Conservation (phyloP, 2,113 vertebrate species). For the Laticauda colubrina region DNA sequence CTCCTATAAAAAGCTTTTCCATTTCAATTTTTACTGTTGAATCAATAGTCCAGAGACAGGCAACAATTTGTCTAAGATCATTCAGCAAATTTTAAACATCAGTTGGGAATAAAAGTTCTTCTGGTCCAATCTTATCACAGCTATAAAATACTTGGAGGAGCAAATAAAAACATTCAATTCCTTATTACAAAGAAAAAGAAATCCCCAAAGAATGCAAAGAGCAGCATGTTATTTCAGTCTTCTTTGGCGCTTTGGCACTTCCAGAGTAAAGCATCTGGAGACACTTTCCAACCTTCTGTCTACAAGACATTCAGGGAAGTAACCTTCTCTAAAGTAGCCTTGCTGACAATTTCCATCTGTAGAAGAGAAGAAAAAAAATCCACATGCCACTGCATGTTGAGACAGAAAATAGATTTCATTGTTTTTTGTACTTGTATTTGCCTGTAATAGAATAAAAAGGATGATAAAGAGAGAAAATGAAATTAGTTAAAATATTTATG, state of each 20-base stretch:
- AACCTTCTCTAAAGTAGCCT: neutral
- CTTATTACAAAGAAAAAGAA: neutral
- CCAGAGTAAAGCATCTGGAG: neutral
- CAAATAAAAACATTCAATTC: neutral
- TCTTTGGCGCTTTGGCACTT: neutral
- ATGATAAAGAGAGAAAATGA: constrained; percentile 20
- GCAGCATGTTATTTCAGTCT: neutral
- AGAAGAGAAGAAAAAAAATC: neutral
- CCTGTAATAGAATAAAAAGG: constrained; percentile 20
- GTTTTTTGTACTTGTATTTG: neutral
- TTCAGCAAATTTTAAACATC: neutral
- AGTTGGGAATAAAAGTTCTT: neutral
- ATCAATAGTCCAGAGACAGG: neutral
- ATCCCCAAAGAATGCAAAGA: neutral
- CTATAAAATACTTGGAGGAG: neutral
- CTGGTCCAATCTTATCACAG: neutral
- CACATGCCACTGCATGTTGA: neutral
- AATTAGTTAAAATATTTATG: neutral
- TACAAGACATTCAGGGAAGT: neutral
- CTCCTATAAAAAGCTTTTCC: neutral
- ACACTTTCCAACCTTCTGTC: neutral
- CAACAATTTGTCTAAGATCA: neutral
- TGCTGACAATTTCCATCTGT: neutral
- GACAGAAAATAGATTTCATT: constrained; percentile 16
- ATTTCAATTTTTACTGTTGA: neutral